Percentiles rank a stretch among this genome's conserved stretches.
phyloP scores from a whole-genome alignment of 2,888 invertebrate species.

The Tortrix viridana region DNA sequence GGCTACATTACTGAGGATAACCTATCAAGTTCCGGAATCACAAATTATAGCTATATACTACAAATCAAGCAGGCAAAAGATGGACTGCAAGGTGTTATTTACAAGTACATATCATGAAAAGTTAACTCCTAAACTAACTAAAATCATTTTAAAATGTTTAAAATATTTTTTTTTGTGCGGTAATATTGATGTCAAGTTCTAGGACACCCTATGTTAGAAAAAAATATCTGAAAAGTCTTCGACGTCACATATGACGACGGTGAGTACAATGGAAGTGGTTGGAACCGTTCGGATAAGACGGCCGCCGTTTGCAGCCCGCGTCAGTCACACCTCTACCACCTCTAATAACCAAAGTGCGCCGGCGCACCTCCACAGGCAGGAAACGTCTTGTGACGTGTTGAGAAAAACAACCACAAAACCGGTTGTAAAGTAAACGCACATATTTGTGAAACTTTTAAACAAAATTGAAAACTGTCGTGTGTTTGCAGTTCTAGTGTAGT shows the following conservation, averaged over 20 bases:
- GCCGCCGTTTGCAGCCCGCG: constrained; percentile 28
- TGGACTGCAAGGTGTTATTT: no score
- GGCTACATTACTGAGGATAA: no score
- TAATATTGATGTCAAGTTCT: no score
- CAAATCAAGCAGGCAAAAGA: no score
- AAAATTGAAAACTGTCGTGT: constrained; percentile 7
- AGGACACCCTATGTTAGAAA: no score
- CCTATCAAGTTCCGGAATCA: no score
- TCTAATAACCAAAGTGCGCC: no score
- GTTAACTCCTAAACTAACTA: no score
- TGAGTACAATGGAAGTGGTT: constrained; percentile 32
- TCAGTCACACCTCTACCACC: constrained; percentile 14
- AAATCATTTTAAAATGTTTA: no score
- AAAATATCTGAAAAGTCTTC: neutral
- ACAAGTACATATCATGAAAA: no score
- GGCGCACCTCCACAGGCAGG: constrained; percentile 3
- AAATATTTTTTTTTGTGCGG: no score
- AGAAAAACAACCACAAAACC: constrained; percentile 8
- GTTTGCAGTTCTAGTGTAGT: neutral
- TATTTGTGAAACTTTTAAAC: neutral
- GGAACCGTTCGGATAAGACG: constrained; percentile 29
- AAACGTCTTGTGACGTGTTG: constrained; percentile 1
- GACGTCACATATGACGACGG: constrained; percentile 4
- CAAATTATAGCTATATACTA: no score
- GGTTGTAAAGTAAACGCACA: constrained; percentile 3